phyloP scores from a whole-genome alignment of 2,888 invertebrate genomes.

The Laspeyria flexula region DNA sequence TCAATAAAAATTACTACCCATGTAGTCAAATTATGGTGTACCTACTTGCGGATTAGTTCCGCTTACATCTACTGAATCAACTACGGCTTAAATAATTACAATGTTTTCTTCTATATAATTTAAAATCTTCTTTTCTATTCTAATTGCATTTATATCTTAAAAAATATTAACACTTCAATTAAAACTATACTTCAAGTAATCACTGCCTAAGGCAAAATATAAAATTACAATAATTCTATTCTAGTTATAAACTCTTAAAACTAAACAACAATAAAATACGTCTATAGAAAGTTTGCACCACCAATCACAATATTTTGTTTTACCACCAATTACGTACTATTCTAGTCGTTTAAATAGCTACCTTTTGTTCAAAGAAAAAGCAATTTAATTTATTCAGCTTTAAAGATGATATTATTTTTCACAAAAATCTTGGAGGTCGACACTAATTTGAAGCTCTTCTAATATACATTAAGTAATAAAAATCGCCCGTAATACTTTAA shows the following conservation, averaged over 20 bases:
- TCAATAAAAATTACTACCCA: slow-evolving; percentile 59
- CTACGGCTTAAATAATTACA: slow-evolving; percentile 64
- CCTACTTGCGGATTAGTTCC: slow-evolving; percentile 61
- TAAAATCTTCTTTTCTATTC: slow-evolving; percentile 53
- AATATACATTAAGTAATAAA: slow-evolving; percentile 66
- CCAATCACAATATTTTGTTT: slow-evolving; percentile 70
- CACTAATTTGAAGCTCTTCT: slow-evolving; percentile 70
- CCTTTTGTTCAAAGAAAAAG: slow-evolving; percentile 55
- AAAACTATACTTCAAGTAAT: slow-evolving; percentile 40
- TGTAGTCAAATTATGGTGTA: slow-evolving; percentile 63
- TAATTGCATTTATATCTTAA: slow-evolving; percentile 48
- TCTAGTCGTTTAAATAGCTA: slow-evolving; percentile 65
- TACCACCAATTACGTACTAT: slow-evolving; percentile 70
- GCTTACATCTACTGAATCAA: slow-evolving; percentile 68
- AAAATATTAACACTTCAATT: slow-evolving; percentile 45
- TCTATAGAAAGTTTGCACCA: slow-evolving; percentile 83
- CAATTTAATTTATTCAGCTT: slow-evolving; percentile 41
- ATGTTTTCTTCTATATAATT: slow-evolving; percentile 56
- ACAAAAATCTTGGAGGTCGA: slow-evolving; percentile 50
- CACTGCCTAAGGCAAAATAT: slow-evolving; percentile 71
- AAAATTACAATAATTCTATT: slow-evolving; percentile 51
- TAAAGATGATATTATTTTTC: slow-evolving; percentile 38
- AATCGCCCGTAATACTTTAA: slow-evolving; percentile 69
- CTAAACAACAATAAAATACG: slow-evolving; percentile 70
- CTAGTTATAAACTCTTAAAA: slow-evolving; percentile 64